A percentile compares a stretch with the other conserved stretches of the same genome.
These are phyloP conservation scores for Peromyscus eremicus DNA, from an alignment of 2,797 vertebrate species.

Conservation along the genomic window DNA sequence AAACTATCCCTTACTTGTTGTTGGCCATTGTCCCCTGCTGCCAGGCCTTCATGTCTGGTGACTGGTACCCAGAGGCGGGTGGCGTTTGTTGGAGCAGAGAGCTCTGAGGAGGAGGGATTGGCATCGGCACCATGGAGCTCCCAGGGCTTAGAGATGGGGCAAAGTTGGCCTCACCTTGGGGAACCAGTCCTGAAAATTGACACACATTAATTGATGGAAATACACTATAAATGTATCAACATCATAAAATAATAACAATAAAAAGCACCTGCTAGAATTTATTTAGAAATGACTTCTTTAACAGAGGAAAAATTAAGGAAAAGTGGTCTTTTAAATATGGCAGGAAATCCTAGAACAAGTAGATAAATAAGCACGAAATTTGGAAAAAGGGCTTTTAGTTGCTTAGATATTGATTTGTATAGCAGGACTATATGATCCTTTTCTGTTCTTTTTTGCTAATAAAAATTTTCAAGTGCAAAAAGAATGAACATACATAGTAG, in stretches of 20 bases:
- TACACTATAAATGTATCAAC: conserved; percentile 40
- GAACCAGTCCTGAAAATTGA: conserved; percentile 90
- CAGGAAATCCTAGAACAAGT: conserved; percentile 29
- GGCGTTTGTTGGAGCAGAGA: conserved; percentile 95
- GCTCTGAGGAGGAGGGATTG: conserved; percentile 94
- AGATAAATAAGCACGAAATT: neutral
- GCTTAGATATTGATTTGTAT: conserved; percentile 18
- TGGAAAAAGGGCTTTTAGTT: conserved; percentile 54
- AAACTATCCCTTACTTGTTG: conserved; percentile 89
- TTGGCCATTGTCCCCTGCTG: conserved; percentile 92
- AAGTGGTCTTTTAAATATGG: conserved; percentile 35
- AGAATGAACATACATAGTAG: neutral
- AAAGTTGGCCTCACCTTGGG: conserved; percentile 92
- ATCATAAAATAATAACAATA: neutral
- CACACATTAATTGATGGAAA: conserved; percentile 70
- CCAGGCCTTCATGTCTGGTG: conserved; percentile 96
- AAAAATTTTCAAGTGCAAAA: conserved; percentile 56
- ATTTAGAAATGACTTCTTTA: conserved; percentile 50
- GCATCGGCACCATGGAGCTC: conserved; percentile 95
- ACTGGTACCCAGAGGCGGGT: conserved; percentile 94
- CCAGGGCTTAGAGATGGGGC: conserved; percentile 94
- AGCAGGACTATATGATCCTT: neutral
- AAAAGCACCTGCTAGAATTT: conserved; percentile 31
- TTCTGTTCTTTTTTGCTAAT: conserved; percentile 14
- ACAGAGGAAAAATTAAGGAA: neutral